These are phyloP conservation scores for Macaria liturata DNA, from an alignment of 2,888 invertebrate species.

Conservation along the genomic window DNA sequence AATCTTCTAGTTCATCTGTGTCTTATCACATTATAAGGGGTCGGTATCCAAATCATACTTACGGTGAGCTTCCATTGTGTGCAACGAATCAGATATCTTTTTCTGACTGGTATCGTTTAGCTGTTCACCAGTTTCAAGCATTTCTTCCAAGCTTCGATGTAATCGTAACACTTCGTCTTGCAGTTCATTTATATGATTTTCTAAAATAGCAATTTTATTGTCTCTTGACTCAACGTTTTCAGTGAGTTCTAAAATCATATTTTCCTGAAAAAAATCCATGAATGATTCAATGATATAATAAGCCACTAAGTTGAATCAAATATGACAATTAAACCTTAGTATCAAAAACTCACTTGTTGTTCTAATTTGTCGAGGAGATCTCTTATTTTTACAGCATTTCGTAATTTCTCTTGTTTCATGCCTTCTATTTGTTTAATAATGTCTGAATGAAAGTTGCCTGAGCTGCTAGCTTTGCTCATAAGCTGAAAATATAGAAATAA, in stretches of 20 bases:
- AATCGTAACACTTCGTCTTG: constrained; percentile 64
- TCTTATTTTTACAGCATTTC: constrained; percentile 53
- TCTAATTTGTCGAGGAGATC: constrained; percentile 60
- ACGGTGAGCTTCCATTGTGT: constrained; percentile 72
- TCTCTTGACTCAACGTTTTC: constrained; percentile 60
- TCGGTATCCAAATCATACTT: constrained; percentile 32
- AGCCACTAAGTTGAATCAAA: no score
- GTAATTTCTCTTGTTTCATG: constrained; percentile 59
- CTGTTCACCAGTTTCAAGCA: constrained; percentile 60
- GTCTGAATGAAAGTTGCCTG: constrained; percentile 38
- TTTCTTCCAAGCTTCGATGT: constrained; percentile 52
- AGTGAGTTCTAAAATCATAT: constrained; percentile 49
- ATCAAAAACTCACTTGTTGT: constrained; percentile 51
- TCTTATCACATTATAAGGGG: no score
- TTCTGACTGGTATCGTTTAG: constrained; percentile 53
- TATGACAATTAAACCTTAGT: no score
- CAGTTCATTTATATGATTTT: constrained; percentile 69
- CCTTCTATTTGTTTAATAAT: constrained; percentile 57
- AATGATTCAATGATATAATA: neutral
- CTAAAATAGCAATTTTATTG: constrained; percentile 61
- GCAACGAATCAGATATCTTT: constrained; percentile 55
- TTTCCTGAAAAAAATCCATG: constrained; percentile 52
- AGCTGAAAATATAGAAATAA: no score
- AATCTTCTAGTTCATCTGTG: no score
- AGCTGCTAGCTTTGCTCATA: constrained; percentile 12